phyloP scores from a whole-genome alignment of 1,140 invertebrate genomes.

The Trachymyrmex cornetzi region DNA sequence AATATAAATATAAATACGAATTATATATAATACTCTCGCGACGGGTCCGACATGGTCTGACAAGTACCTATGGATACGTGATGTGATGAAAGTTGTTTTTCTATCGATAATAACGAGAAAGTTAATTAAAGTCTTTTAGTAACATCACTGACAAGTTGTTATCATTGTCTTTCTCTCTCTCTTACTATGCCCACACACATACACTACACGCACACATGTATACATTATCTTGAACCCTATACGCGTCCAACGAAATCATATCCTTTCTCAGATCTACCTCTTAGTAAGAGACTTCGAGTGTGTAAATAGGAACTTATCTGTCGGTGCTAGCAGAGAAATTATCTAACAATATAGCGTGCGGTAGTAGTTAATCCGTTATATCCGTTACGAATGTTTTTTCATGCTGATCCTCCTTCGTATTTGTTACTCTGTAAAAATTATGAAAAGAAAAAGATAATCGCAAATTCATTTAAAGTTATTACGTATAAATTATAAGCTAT shows the following conservation, averaged over 20 bases:
- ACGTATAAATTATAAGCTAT: slow-evolving; percentile 22
- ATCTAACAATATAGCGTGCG: slow-evolving; percentile 11
- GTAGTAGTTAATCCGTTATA: slow-evolving; percentile 27
- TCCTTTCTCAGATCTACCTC: slow-evolving; percentile 24
- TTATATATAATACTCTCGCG: slow-evolving; percentile 65
- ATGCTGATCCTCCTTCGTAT: slow-evolving; percentile 24
- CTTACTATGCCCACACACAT: slow-evolving; percentile 19
- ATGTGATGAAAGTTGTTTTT: slow-evolving; percentile 84
- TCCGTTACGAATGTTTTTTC: background rate
- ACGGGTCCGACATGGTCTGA: slow-evolving; percentile 71
- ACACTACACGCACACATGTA: slow-evolving; percentile 12
- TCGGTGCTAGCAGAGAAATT: slow-evolving; percentile 31
- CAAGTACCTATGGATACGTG: slow-evolving; percentile 79
- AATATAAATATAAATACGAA: slow-evolving; percentile 64
- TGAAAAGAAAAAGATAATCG: slow-evolving; percentile 42
- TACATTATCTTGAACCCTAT: slow-evolving; percentile 22
- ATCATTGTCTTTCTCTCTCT: slow-evolving; percentile 67
- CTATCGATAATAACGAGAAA: slow-evolving; percentile 76
- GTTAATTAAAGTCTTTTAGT: slow-evolving; percentile 82
- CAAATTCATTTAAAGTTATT: slow-evolving; percentile 32
- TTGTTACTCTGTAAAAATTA: slow-evolving; percentile 71
- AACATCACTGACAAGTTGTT: slow-evolving; percentile 75
- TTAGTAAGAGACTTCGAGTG: slow-evolving; percentile 13
- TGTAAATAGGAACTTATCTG: slow-evolving; percentile 44
- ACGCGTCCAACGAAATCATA: slow-evolving; percentile 35